A percentile compares a stretch with the other conserved stretches of the same genome.
phyloP scores from a whole-genome alignment of 2,888 invertebrate species.

The Ryuthela nishihirai region DNA sequence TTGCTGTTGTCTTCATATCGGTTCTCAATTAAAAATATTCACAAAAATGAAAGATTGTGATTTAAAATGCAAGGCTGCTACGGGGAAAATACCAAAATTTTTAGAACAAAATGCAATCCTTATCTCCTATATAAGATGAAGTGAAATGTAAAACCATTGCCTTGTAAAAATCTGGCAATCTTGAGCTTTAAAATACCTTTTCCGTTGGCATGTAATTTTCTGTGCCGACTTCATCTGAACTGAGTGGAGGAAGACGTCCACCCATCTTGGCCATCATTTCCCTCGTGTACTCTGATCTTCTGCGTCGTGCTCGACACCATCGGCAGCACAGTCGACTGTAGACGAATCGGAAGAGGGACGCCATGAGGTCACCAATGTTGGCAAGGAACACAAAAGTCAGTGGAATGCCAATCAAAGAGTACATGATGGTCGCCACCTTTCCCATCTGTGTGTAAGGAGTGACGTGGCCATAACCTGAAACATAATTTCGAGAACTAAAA shows the following conservation, averaged over 20 bases:
- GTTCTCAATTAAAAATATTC: too few relatives aligned
- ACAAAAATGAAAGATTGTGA: too few relatives aligned
- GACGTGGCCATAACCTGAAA: constrained; percentile 48
- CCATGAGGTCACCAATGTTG: constrained; percentile 37
- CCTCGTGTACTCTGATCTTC: constrained; percentile 39
- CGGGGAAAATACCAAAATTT: too few relatives aligned
- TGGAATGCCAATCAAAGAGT: constrained; percentile 32
- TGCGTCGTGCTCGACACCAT: constrained; percentile 42
- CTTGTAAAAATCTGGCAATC: not conserved
- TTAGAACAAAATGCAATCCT: too few relatives aligned
- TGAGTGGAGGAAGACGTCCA: constrained; percentile 40
- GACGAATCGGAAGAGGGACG: constrained; percentile 20
- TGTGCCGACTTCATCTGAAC: constrained; percentile 42
- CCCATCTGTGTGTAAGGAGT: constrained; percentile 43
- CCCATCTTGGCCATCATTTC: constrained; percentile 31
- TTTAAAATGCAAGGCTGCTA: too few relatives aligned
- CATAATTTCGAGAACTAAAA: too few relatives aligned
- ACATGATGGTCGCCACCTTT: constrained; percentile 32
- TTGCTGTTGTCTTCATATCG: too few relatives aligned
- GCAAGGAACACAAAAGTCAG: constrained; percentile 34
- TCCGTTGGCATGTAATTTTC: constrained; percentile 46
- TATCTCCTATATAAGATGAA: too few relatives aligned
- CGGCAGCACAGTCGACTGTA: constrained; percentile 44
- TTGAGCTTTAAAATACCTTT: constrained; percentile 26
- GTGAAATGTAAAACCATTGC: not conserved